Conservation (phyloP, 2,797 vertebrate genomes). For the Acipenser oxyrinchus region DNA sequence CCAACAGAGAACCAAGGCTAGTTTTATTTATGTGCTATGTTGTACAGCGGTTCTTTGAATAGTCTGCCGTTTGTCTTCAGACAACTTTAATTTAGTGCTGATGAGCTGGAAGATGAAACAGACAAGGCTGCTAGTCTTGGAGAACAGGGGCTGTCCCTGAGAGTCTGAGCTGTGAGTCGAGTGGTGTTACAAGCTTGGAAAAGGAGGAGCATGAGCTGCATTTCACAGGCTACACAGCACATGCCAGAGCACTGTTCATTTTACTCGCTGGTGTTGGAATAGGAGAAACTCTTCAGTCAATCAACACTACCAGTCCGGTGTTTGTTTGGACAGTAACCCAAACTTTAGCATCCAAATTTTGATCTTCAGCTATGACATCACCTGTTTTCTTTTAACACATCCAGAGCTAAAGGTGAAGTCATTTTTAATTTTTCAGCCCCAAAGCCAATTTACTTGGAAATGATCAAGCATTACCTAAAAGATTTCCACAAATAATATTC, state of each 20-base stretch:
- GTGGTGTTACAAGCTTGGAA: background rate
- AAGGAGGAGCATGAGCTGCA: constrained; percentile 22
- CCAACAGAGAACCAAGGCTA: background rate
- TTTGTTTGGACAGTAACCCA: too few relatives aligned
- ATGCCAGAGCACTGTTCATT: constrained; percentile 17
- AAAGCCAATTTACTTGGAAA: too few relatives aligned
- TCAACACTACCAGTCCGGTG: background rate
- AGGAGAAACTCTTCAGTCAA: constrained; percentile 22
- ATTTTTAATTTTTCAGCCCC: too few relatives aligned
- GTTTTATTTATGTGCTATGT: background rate
- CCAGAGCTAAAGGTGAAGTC: too few relatives aligned
- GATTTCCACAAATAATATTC: too few relatives aligned
- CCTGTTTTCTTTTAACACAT: too few relatives aligned
- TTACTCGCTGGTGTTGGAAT: constrained; percentile 24
- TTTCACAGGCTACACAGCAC: constrained; percentile 35
- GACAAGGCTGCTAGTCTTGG: background rate
- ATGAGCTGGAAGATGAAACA: background rate
- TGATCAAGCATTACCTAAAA: too few relatives aligned
- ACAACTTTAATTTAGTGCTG: background rate
- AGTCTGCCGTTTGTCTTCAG: background rate
- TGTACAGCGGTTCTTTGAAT: background rate
- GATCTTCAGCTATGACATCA: too few relatives aligned
- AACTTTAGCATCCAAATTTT: too few relatives aligned
- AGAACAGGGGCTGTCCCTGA: background rate
- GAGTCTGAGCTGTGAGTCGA: background rate